Evolutionary conservation across 2,888 invertebrate species (phyloP).

Genomic region (Eubasilissa splendida): DNA sequence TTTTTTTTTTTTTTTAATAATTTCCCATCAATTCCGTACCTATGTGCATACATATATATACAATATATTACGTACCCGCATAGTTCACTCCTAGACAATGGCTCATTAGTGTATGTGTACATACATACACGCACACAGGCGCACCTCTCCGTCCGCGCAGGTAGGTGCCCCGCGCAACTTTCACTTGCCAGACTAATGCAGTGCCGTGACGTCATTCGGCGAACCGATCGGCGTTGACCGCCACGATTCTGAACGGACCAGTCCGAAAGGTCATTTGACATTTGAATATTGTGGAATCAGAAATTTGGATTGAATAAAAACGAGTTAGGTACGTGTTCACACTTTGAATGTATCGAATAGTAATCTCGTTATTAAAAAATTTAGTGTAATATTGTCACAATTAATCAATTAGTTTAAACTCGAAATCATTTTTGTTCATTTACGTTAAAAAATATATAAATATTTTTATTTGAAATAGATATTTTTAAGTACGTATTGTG

Average conservation of each 20-base stretch:
- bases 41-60: too few species aligned
- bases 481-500: too few species aligned
- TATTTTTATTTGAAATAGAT: too few species aligned
- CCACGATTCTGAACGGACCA: constrained; percentile 9
- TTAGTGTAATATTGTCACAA: too few species aligned
- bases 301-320: background rate
- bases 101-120: constrained; percentile 13
- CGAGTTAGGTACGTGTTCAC: background rate
- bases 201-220: constrained; percentile 9
- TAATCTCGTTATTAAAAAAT: too few species aligned
- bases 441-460: too few species aligned
- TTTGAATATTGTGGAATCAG: background rate
- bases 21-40: background rate
- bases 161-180: constrained; percentile 20
- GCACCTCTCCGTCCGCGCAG: background rate
- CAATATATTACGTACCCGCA: too few species aligned
- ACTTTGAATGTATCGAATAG: too few species aligned
- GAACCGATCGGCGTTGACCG: constrained; percentile 1
- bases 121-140: constrained; percentile 1
- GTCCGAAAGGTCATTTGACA: background rate
- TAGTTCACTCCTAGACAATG: constrained; percentile 13
- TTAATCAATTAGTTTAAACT: too few species aligned
- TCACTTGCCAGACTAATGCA: constrained; percentile 1
- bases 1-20: too few species aligned
- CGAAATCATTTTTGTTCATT: too few species aligned